Evolutionary conservation across 2,113 vertebrate species (phyloP).

Genomic region (Damaliscus lunatus): DNA sequence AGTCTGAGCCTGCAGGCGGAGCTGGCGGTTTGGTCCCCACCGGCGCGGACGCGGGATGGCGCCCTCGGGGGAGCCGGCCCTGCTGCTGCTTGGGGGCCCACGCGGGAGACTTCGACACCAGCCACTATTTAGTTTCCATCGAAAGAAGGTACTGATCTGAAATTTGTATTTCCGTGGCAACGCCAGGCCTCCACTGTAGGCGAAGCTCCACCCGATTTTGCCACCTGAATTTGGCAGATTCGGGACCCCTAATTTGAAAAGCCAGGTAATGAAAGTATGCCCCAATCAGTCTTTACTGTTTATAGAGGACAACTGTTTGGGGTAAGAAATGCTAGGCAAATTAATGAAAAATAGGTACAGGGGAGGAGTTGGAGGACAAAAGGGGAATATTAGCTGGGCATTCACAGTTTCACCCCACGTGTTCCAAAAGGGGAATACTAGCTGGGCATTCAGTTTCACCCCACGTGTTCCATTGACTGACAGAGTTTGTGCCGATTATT

Average conservation of each 20-base stretch:
- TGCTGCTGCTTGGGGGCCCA: neutral
- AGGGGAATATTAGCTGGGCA: neutral
- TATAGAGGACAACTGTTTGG: neutral
- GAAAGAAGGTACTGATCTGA: neutral
- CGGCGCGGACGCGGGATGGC: neutral
- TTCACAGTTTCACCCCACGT: neutral
- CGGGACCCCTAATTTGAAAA: neutral
- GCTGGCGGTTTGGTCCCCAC: neutral
- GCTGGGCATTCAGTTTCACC: neutral
- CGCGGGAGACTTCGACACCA: neutral
- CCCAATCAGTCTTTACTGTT: neutral
- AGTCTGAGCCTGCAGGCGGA: neutral
- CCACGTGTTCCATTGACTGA: neutral
- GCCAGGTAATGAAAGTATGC: neutral
- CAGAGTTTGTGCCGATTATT: neutral
- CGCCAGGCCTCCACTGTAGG: neutral
- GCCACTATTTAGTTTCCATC: neutral
- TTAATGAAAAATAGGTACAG: neutral
- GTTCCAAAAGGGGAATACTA: neutral
- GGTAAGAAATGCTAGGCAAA: neutral
- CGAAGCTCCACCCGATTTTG: neutral
- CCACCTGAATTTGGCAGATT: neutral
- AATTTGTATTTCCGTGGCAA: neutral
- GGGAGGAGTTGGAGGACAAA: neutral
- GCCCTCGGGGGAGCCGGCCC: neutral